Conservation (phyloP, 2,797 vertebrate species). For the Capromys pilorides region DNA sequence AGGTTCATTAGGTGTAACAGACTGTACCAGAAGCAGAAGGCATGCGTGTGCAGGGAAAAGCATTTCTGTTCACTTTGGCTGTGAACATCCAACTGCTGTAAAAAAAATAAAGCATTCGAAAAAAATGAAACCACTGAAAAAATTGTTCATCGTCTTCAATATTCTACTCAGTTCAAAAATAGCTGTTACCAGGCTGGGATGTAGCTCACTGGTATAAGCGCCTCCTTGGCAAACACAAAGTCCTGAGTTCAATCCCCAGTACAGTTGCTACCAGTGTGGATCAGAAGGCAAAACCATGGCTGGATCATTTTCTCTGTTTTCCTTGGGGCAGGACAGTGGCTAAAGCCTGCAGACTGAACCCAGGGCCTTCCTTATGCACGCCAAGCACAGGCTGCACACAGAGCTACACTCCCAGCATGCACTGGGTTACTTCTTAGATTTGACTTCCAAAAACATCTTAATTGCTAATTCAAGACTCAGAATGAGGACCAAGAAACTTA, state of each 20-base stretch:
- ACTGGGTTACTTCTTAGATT: conserved; percentile 37
- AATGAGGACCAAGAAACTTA: conserved; percentile 77
- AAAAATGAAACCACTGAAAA: background rate
- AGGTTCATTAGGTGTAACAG: background rate
- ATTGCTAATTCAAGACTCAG: conserved; percentile 42
- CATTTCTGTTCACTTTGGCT: background rate
- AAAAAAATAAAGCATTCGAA: conserved; percentile 29
- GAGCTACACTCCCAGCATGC: background rate
- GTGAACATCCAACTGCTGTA: background rate
- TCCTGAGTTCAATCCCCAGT: too few species aligned
- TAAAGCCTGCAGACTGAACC: background rate
- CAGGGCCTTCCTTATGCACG: fast-evolving
- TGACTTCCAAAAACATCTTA: conserved; percentile 51
- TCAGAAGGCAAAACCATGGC: conserved; percentile 51
- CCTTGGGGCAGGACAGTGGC: background rate
- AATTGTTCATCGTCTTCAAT: conserved; percentile 12
- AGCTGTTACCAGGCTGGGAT: background rate
- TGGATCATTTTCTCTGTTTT: background rate
- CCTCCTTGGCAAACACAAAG: too few species aligned
- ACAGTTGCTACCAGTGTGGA: background rate
- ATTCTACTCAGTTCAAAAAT: conserved; percentile 25
- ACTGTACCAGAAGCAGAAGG: background rate
- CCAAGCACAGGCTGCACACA: background rate
- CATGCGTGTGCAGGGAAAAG: background rate
- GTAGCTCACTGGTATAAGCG: too few species aligned